Evolutionary conservation across 1,140 invertebrate species (phyloP).

Genomic region (Agrypnia vestita): DNA sequence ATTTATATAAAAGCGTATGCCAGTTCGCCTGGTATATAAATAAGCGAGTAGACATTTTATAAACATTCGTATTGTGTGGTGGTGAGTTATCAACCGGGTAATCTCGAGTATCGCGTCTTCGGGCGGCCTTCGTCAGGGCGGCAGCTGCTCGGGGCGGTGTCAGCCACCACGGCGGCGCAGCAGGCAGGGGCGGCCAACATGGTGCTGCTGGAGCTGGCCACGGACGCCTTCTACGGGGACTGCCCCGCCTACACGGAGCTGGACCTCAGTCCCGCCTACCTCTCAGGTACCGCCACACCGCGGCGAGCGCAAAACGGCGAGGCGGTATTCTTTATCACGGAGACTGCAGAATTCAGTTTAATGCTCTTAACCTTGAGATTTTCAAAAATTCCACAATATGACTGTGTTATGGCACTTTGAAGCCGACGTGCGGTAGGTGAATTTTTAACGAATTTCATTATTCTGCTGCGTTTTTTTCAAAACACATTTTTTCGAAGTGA

Average conservation of each 20-base stretch:
- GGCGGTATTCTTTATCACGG: too few species aligned
- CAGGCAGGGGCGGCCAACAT: slow-evolving; percentile 63
- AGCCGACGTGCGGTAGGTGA: too few species aligned
- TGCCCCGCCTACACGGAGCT: slow-evolving; percentile 68
- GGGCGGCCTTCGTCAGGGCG: slow-evolving; percentile 3
- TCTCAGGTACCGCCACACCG: slow-evolving; percentile 3
- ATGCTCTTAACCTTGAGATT: too few species aligned
- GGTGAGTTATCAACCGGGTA: background rate
- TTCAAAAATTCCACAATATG: too few species aligned
- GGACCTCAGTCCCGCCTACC: slow-evolving; percentile 67
- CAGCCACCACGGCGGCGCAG: slow-evolving; percentile 58
- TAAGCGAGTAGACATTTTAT: background rate
- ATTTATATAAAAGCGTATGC: background rate
- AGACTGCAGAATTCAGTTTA: too few species aligned
- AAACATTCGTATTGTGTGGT: background rate
- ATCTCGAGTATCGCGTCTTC: too few species aligned
- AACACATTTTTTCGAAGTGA: too few species aligned
- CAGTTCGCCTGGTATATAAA: background rate
- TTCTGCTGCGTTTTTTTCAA: too few species aligned
- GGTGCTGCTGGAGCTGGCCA: slow-evolving; percentile 70
- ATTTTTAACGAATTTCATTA: too few species aligned
- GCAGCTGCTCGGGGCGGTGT: slow-evolving; percentile 55
- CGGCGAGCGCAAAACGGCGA: too few species aligned
- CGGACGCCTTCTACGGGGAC: slow-evolving; percentile 68
- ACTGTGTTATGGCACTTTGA: too few species aligned